Base-by-base conservation (phyloP, 1,140 invertebrate genomes). In the Stenopsyche tienmushanensis region DNA sequence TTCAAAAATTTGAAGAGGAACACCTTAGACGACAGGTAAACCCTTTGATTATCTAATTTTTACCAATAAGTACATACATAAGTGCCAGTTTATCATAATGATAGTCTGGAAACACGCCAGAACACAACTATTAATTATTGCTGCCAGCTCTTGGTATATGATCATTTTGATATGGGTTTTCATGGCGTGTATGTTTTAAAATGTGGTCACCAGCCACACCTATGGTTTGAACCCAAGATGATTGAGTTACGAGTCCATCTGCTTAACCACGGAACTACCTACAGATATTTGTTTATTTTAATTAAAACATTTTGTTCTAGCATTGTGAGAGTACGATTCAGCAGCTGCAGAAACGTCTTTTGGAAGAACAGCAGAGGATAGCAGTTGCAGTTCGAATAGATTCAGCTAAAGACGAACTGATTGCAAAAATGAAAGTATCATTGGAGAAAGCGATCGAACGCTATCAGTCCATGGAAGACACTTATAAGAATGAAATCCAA, bases 251-350 rank as follows among this genome's bases (percentile, higher is more conserved):
- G n/a, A n/a, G n/a, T n/a, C n/a, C n/a, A n/a, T n/a, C n/a, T n/a
- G n/a, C n/a, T n/a, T n/a, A n/a, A n/a, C n/a, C n/a, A n/a, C n/a
- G n/a, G n/a, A n/a, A n/a, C n/a, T n/a, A n/a, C n/a, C n/a, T n/a
- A n/a, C n/a, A n/a, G n/a, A n/a, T n/a, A n/a, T n/a, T n/a, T n/a
- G n/a, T n/a, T n/a, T n/a, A n/a, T n/a, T n/a, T n/a, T n/a, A n/a
- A n/a, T n/a, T n/a, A n/a, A n/a, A n/a, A n/a, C 57, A 45, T 39
- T 62, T 17, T 72, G 24, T 79, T 81, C 3, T 73, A 91, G 85
- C 90, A 92, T 73, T 89, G 90, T 73, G 90, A 93, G 75, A 80
- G 86, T 65, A 78, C 88, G 64, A 90, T 93, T 39, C 86, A 90
- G 72, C 81, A 87, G 39, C 73, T 92, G 1, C 90, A 92, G 73